phyloP scores from a whole-genome alignment of 2,797 vertebrate genomes.

The Fistularia tabacaria region DNA sequence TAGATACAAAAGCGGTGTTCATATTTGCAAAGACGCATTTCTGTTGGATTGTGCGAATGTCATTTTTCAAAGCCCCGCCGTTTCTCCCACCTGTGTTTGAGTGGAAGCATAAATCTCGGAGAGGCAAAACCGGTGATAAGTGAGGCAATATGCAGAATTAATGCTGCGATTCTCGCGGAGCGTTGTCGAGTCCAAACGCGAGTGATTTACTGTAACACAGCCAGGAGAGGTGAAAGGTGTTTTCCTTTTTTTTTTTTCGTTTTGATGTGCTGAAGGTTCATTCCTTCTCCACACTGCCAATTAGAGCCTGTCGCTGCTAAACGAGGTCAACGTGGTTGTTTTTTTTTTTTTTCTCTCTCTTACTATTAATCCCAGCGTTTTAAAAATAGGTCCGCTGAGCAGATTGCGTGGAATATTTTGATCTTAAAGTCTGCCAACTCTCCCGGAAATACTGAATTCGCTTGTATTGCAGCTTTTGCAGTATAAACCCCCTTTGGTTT shows the following conservation, averaged over 20 bases:
- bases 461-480: no score
- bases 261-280: neutral
- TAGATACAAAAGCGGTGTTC: no score
- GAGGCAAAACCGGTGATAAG: neutral
- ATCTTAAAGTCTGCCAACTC: no score
- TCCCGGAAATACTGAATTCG: no score
- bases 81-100: neutral
- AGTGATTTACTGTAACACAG: neutral
- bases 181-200: neutral
- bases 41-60: conserved; percentile 23
- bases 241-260: neutral
- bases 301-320: neutral
- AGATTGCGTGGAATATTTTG: no score
- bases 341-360: neutral
- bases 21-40: neutral
- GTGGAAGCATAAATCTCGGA: conserved; percentile 8
- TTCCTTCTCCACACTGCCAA: neutral
- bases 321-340: neutral
- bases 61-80: conserved; percentile 9
- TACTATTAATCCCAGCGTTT: no score
- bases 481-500: no score
- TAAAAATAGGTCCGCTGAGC: no score
- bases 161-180: neutral
- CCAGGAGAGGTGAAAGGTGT: neutral
- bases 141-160: neutral